phyloP scores from a whole-genome alignment of 2,797 vertebrate genomes.

The Dendrocincla tyrannina region DNA sequence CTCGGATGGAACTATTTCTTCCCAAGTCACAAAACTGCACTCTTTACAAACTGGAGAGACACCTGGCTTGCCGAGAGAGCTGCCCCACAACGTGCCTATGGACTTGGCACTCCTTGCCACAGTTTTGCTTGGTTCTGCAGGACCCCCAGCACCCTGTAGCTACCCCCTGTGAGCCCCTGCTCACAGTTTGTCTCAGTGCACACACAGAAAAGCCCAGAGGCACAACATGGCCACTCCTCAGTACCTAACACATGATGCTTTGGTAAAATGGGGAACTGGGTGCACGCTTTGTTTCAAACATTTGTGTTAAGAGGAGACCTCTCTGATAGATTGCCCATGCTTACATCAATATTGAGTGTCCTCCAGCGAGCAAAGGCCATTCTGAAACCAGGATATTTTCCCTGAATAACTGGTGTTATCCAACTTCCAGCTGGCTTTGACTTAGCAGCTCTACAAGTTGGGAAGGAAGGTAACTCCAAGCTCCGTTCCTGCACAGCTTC shows the following conservation, averaged over 20 bases:
- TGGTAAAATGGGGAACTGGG: neutral
- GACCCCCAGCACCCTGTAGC: neutral
- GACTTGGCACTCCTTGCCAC: neutral
- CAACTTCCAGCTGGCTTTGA: neutral
- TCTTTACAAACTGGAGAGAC: neutral
- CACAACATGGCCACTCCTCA: neutral
- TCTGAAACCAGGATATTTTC: neutral
- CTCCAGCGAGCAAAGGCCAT: neutral
- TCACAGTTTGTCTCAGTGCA: neutral
- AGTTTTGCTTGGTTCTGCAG: neutral
- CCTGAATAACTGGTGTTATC: neutral
- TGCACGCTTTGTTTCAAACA: neutral
- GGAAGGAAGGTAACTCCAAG: neutral
- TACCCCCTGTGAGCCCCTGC: rapidly evolving
- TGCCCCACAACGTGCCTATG: rapidly evolving
- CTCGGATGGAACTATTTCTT: neutral
- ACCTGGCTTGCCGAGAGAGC: neutral
- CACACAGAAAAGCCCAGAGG: neutral
- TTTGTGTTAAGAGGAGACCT: neutral
- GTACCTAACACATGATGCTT: neutral
- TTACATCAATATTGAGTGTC: neutral
- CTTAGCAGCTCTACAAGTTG: neutral
- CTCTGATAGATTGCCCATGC: rapidly evolving
- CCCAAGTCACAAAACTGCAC: neutral
- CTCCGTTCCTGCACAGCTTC: neutral